Evolutionary conservation across 2,113 vertebrate genomes (phyloP).

Genomic region (Raja brachyura): DNA sequence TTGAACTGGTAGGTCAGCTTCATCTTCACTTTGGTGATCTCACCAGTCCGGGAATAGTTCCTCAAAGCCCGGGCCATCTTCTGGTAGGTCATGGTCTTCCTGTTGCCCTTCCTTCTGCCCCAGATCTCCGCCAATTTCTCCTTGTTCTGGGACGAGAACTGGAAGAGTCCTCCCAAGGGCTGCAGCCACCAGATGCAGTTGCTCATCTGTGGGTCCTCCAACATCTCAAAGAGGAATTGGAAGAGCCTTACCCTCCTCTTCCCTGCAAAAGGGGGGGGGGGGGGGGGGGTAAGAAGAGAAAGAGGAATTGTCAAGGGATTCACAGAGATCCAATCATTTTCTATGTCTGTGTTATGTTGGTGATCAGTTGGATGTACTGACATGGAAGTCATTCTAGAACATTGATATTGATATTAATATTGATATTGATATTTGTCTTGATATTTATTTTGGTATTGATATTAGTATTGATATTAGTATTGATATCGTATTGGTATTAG

Average conservation of each 20-base stretch:
- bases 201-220: slow-evolving; percentile 76
- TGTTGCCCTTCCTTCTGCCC: slow-evolving; percentile 92
- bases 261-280: slow-evolving; percentile 50
- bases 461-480: no score
- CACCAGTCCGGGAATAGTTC: slow-evolving; percentile 90
- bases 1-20: slow-evolving; percentile 95
- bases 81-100: slow-evolving; percentile 96
- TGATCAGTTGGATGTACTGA: background rate
- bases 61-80: slow-evolving; percentile 94
- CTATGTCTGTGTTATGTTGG: background rate
- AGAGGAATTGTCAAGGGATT: background rate
- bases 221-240: slow-evolving; percentile 82
- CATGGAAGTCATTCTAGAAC: no score
- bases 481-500: no score
- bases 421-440: no score
- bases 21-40: slow-evolving; percentile 85
- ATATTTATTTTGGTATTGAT: no score
- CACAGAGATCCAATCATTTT: background rate
- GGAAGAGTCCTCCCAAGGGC: slow-evolving; percentile 75
- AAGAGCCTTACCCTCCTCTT: slow-evolving; percentile 86
- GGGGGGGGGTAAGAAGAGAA: background rate
- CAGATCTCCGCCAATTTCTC: slow-evolving; percentile 89
- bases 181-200: slow-evolving; percentile 95
- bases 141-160: slow-evolving; percentile 95
- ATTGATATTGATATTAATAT: no score